A percentile compares a stretch with the other conserved stretches of the same genome.
Conservation (phyloP, 2,888 invertebrate species). For the Stenotaenia linearis region DNA sequence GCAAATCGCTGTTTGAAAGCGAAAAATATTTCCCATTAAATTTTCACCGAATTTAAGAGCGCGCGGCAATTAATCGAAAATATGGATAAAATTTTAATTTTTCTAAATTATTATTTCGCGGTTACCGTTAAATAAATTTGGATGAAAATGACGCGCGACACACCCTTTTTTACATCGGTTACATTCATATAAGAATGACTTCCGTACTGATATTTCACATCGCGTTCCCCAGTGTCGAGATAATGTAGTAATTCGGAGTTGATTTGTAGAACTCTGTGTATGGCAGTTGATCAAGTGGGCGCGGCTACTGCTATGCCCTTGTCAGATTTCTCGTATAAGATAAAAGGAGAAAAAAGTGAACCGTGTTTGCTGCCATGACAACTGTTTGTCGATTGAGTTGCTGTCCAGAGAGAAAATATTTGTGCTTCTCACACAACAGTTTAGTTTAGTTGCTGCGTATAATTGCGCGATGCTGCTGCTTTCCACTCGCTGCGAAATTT, state of each 20-base stretch:
- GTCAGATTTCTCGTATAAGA: background rate
- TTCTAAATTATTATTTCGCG: no score
- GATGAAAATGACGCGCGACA: background rate
- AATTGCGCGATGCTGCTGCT: background rate
- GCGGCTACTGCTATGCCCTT: background rate
- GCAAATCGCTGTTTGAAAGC: no score
- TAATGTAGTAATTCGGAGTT: background rate
- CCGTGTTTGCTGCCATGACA: background rate
- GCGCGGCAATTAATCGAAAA: no score
- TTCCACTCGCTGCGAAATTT: background rate
- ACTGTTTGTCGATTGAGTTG: background rate
- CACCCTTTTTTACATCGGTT: background rate
- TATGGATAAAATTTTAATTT: no score
- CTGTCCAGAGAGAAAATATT: background rate
- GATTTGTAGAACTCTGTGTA: background rate
- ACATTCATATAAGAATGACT: background rate
- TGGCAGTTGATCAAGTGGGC: background rate
- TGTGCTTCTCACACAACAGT: background rate
- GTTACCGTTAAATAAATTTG: no score
- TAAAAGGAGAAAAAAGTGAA: background rate
- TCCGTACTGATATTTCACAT: background rate
- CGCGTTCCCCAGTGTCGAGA: background rate
- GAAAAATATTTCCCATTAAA: no score
- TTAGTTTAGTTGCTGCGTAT: background rate
- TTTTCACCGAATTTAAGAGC: no score